phyloP scores from a whole-genome alignment of 2,888 invertebrate genomes.

The Lasius platythorax region DNA sequence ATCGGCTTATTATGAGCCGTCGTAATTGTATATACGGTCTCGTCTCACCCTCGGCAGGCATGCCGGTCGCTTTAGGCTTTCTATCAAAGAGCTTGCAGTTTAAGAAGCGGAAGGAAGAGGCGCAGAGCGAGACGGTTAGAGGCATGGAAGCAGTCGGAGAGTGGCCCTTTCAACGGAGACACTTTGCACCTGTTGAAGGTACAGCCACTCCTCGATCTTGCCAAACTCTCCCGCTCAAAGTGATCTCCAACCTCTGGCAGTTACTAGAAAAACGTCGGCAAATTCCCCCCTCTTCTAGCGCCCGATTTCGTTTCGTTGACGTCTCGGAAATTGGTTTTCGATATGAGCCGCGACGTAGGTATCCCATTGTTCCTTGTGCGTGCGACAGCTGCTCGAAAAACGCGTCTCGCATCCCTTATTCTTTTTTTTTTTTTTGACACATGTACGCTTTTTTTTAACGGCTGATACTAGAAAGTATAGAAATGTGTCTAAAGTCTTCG shows the following conservation, averaged over 20 bases:
- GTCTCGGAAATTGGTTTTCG: conserved; percentile 80
- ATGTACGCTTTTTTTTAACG: not conserved
- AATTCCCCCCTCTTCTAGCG: conserved; percentile 63
- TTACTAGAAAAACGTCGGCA: conserved; percentile 70
- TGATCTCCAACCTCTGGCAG: conserved; percentile 62
- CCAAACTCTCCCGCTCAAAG: conserved; percentile 63
- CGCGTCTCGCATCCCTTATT: conserved; percentile 57
- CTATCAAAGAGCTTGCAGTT: conserved; percentile 72
- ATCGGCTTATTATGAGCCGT: conserved; percentile 63
- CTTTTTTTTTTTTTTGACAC: conserved; percentile 3
- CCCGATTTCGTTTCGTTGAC: conserved; percentile 76
- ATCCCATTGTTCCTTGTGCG: conserved; percentile 77
- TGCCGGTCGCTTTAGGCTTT: conserved; percentile 61
- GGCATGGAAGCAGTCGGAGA: conserved; percentile 58
- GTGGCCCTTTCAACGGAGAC: conserved; percentile 74
- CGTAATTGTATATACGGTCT: conserved; percentile 42
- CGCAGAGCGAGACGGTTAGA: conserved; percentile 47
- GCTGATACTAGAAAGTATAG: not conserved
- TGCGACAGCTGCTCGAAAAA: conserved; percentile 74
- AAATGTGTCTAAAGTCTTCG: not conserved
- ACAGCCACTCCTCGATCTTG: conserved; percentile 62
- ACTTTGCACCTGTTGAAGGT: conserved; percentile 80
- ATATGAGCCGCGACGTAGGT: conserved; percentile 70
- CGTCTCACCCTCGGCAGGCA: conserved; percentile 54
- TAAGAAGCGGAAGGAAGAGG: conserved; percentile 74